A percentile compares a stretch with the other conserved stretches of the same genome.
Conservation (phyloP, 53 echinoderm and acorn worm species). For the Echinarachnius parma region DNA sequence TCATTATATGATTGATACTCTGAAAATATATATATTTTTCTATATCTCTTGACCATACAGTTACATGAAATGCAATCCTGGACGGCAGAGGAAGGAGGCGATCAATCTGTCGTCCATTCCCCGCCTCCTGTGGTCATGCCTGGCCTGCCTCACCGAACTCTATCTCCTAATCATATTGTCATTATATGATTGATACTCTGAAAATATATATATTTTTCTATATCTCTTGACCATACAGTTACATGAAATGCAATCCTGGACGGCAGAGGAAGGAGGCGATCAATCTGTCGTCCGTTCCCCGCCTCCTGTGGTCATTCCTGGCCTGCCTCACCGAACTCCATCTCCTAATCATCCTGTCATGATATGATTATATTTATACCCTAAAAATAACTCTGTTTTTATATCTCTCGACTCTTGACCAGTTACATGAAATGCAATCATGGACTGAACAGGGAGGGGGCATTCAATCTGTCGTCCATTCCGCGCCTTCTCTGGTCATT, state of each 20-base stretch:
- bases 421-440: slow-evolving; percentile 92
- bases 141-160: slow-evolving; percentile 63
- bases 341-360: too few species aligned
- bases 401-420: neutral
- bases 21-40: too few species aligned
- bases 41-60: too few species aligned
- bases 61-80: slow-evolving; percentile 83
- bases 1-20: too few species aligned
- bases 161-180: too few species aligned
- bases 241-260: slow-evolving; percentile 81
- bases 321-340: slow-evolving; percentile 60
- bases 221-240: too few species aligned
- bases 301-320: slow-evolving; percentile 73
- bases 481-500: slow-evolving; percentile 77
- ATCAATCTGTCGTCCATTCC: slow-evolving; percentile 64
- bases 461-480: slow-evolving; percentile 57
- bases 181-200: too few species aligned
- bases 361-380: too few species aligned
- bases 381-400: too few species aligned
- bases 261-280: slow-evolving; percentile 52
- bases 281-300: slow-evolving; percentile 58
- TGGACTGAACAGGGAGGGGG: slow-evolving; percentile 45
- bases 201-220: too few species aligned
- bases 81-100: slow-evolving; percentile 47
- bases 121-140: slow-evolving; percentile 67